Percentiles rank a stretch among this genome's conserved stretches.
phyloP scores from a whole-genome alignment of 1,140 invertebrate genomes.

The Plutomurus gul region DNA sequence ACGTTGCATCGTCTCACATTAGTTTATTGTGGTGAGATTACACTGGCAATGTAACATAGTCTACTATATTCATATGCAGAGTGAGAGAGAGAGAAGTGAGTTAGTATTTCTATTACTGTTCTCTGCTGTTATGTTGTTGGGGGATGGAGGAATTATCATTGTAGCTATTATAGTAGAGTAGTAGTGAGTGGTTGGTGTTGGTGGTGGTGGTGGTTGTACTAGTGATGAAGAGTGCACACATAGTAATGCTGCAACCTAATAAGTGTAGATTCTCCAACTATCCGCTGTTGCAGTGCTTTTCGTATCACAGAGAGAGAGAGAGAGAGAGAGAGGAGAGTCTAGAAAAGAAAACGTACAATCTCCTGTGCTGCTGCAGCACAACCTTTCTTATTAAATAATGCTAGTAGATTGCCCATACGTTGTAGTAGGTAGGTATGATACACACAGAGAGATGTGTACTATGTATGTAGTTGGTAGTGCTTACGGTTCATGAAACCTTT shows the following conservation, averaged over 20 bases:
- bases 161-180: too few species aligned
- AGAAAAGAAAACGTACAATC: slow-evolving; percentile 14
- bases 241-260: too few species aligned
- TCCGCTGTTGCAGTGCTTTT: too few species aligned
- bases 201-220: too few species aligned
- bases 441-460: too few species aligned
- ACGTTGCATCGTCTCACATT: neutral
- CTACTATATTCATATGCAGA: neutral
- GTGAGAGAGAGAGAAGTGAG: neutral
- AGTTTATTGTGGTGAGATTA: neutral
- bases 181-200: too few species aligned
- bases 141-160: slow-evolving; percentile 1
- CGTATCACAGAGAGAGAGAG: too few species aligned
- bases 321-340: too few species aligned
- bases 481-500: slow-evolving; percentile 26
- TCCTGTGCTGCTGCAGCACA: neutral
- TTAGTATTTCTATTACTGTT: neutral
- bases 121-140: neutral
- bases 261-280: too few species aligned
- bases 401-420: neutral
- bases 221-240: too few species aligned
- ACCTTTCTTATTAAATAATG: neutral
- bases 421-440: too few species aligned
- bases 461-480: neutral
- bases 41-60: neutral